A percentile compares a stretch with the other conserved stretches of the same genome.
phyloP scores from a whole-genome alignment of 2,113 vertebrate species.

The Muscicapa adusta region DNA sequence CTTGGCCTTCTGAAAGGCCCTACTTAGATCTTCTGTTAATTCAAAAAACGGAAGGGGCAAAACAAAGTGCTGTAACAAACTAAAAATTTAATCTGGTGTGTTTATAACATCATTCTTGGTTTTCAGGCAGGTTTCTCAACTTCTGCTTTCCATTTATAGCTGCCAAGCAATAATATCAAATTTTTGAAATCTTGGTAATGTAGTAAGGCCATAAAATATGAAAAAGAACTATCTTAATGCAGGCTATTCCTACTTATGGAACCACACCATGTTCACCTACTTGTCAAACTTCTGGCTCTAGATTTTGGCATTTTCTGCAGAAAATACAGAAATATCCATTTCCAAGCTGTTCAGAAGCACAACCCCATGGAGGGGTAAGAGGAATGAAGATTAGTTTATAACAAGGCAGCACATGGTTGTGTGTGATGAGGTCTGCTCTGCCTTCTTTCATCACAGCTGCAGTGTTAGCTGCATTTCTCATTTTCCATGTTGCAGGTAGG shows the following conservation, averaged over 20 bases:
- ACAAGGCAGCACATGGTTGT: not conserved
- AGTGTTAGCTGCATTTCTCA: not conserved
- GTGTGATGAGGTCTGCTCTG: not conserved
- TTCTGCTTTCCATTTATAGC: slow-evolving; percentile 26
- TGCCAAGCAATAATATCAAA: not conserved
- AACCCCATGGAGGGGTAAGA: not conserved
- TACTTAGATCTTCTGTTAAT: not conserved
- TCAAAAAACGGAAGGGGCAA: not conserved
- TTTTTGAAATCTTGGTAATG: not conserved
- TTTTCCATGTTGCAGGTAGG: not conserved
- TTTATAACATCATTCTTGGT: not conserved
- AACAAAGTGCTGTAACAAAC: not conserved
- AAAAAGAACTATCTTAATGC: not conserved
- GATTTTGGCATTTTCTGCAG: not conserved
- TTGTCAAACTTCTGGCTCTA: not conserved
- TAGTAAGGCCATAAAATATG: not conserved
- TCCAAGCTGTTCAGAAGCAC: not conserved
- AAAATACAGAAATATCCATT: not conserved
- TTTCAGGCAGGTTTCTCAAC: not conserved
- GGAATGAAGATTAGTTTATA: not conserved
- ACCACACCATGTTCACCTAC: not conserved
- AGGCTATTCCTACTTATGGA: not conserved
- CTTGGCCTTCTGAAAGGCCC: not conserved
- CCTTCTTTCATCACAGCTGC: not conserved
- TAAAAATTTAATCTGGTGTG: not conserved